phyloP scores from a whole-genome alignment of 2,797 vertebrate species.

The Tolypeutes matacus region DNA sequence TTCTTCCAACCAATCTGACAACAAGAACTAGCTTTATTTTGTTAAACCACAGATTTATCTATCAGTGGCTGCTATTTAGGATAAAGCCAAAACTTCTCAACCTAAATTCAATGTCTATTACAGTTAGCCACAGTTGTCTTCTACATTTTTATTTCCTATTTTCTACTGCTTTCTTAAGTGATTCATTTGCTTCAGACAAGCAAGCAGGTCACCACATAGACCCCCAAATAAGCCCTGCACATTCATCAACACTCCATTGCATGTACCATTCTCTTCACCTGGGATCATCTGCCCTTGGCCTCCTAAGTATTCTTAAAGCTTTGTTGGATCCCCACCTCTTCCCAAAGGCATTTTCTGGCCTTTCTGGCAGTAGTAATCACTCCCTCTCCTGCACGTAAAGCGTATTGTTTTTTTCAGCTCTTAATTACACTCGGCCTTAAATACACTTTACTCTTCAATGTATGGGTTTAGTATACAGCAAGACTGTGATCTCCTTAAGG shows the following conservation, averaged over 20 bases:
- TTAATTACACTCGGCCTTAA: slow-evolving; percentile 31
- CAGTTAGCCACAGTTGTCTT: not conserved
- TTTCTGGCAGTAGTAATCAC: not conserved
- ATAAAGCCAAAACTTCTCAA: slow-evolving; percentile 49
- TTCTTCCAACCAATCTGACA: slow-evolving; percentile 10
- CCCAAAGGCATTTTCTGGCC: not conserved
- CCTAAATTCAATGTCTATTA: not conserved
- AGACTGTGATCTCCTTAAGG: not conserved
- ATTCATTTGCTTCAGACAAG: slow-evolving; percentile 18
- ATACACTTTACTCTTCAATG: not conserved
- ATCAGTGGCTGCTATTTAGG: slow-evolving; percentile 34
- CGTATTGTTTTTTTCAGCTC: not conserved
- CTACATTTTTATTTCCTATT: slow-evolving; percentile 32
- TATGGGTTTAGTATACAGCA: not conserved
- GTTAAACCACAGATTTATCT: not conserved
- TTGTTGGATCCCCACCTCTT: not conserved
- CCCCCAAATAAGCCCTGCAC: not conserved
- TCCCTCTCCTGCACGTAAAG: not conserved
- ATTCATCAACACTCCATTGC: not conserved
- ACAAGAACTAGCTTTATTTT: slow-evolving; percentile 24
- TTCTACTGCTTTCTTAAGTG: slow-evolving; percentile 13
- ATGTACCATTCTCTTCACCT: not conserved
- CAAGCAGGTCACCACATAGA: not conserved
- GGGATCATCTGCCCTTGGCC: not conserved
- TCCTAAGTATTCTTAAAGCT: not conserved